phyloP scores from a whole-genome alignment of 2,113 vertebrate species.

The Falco punctatus region DNA sequence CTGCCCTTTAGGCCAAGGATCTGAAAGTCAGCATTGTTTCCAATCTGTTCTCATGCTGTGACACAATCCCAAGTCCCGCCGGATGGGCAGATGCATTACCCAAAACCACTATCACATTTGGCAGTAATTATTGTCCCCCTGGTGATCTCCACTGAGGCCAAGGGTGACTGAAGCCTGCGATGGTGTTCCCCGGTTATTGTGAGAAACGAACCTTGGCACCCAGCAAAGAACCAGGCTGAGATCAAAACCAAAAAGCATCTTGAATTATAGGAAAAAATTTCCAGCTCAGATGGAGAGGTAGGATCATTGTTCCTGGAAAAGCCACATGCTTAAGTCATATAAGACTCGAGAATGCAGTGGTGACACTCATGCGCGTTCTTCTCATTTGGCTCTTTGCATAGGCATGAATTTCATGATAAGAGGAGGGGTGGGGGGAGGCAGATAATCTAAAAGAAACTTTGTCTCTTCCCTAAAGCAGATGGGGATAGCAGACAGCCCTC shows the following conservation, averaged over 20 bases:
- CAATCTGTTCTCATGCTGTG: neutral
- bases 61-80: neutral
- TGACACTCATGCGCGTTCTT: neutral
- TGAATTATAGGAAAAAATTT: neutral
- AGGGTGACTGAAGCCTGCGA: neutral
- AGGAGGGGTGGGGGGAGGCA: neutral
- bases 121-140: neutral
- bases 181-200: neutral
- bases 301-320: neutral
- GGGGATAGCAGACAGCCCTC: neutral
- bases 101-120: neutral
- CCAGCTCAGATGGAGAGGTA: neutral
- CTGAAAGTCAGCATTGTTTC: neutral
- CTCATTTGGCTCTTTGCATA: neutral
- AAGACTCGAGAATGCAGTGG: neutral
- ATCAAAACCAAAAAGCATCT: neutral
- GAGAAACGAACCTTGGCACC: neutral
- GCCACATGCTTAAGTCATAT: neutral
- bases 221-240: neutral
- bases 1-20: neutral
- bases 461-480: neutral
- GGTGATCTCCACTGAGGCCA: neutral
- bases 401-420: neutral
- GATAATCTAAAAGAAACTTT: neutral
- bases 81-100: neutral